These are phyloP conservation scores for Brevimyrus niger DNA, from an alignment of 2,113 vertebrate genomes.

Conservation along the genomic window DNA sequence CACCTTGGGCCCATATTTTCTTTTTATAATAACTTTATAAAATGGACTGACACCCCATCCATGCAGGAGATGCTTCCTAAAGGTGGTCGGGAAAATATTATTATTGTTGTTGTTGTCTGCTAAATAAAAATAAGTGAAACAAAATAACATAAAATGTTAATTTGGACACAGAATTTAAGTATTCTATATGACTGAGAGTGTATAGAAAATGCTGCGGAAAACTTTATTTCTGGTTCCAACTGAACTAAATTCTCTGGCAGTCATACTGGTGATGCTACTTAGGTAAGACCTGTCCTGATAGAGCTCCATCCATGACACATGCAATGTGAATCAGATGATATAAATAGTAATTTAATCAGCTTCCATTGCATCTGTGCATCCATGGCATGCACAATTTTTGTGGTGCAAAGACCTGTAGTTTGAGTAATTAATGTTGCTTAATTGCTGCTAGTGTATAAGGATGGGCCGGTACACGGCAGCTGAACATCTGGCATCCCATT, in stretches of 20 bases:
- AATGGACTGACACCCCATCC: background rate
- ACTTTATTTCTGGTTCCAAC: background rate
- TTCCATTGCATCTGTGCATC: background rate
- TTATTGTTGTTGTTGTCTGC: background rate
- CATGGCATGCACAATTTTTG: background rate
- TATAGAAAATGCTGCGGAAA: background rate
- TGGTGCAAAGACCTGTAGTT: background rate
- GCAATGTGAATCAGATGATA: background rate
- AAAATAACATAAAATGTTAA: background rate
- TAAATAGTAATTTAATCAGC: background rate
- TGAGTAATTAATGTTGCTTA: background rate
- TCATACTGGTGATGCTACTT: background rate
- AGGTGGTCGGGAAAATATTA: background rate
- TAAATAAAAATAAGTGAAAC: background rate
- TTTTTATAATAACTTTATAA: background rate
- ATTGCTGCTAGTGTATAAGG: background rate
- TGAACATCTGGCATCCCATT: background rate
- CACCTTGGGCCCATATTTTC: background rate
- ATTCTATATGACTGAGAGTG: background rate
- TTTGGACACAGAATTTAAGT: background rate
- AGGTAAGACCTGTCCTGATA: background rate
- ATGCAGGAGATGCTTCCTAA: background rate
- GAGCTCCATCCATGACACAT: background rate
- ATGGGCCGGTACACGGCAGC: background rate
- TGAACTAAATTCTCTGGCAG: background rate